These are phyloP conservation scores for Alethe castanea DNA, from an alignment of 2,113 vertebrate genomes.

Conservation along the genomic window DNA sequence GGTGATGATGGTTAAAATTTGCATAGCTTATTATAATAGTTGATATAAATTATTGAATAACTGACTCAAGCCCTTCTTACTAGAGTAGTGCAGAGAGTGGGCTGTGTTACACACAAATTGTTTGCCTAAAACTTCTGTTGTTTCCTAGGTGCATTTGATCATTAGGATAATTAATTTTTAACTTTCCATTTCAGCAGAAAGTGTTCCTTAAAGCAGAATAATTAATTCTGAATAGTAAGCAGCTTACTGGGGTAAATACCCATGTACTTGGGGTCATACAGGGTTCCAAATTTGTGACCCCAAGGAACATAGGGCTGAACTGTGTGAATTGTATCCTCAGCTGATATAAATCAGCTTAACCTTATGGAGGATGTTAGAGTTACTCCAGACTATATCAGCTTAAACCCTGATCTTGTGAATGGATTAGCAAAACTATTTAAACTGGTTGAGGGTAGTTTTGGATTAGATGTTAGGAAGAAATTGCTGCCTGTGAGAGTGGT, in stretches of 20 bases:
- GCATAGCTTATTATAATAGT: neutral
- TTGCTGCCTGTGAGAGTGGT: rapidly evolving
- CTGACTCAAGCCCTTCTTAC: neutral
- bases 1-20: neutral
- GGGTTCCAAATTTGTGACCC: neutral
- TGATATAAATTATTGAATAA: neutral
- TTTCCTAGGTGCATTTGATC: neutral
- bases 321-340: neutral
- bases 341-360: neutral
- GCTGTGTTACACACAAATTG: neutral
- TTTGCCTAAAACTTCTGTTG: neutral
- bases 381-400: neutral
- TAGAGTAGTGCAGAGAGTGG: neutral
- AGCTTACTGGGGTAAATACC: neutral
- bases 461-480: neutral
- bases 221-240: neutral
- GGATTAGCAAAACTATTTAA: neutral
- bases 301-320: neutral
- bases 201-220: neutral
- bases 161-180: neutral
- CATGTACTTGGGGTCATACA: neutral
- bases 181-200: neutral
- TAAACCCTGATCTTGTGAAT: neutral
- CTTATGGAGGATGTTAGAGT: neutral
- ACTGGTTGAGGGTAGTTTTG: neutral